Percentiles rank a stretch among this genome's conserved stretches.
phyloP scores from a whole-genome alignment of 2,888 invertebrate species.

The Dryobotodes eremita region DNA sequence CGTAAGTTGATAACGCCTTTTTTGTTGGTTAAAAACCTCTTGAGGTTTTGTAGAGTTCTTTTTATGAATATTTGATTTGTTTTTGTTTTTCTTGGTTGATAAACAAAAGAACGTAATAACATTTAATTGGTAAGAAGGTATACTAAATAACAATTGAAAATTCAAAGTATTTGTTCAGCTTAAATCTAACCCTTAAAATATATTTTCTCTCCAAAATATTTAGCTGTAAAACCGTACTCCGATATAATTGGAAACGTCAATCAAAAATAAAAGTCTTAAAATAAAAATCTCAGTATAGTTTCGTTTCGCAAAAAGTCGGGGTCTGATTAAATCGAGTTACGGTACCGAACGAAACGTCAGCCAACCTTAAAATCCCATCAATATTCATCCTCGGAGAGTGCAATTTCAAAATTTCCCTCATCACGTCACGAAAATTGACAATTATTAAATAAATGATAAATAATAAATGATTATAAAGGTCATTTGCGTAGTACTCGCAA shows the following conservation, averaged over 20 bases:
- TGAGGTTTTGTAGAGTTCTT: not conserved
- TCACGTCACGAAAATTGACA: conserved; percentile 10
- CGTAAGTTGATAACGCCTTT: conserved; percentile 41
- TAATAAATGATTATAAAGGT: too few relatives aligned
- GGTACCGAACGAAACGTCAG: conserved; percentile 32
- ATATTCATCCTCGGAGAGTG: conserved; percentile 42
- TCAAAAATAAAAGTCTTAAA: conserved; percentile 34
- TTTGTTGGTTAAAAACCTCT: conserved; percentile 1
- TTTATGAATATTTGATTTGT: conserved; percentile 21
- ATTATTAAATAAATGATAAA: too few relatives aligned
- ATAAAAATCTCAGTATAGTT: conserved; percentile 29
- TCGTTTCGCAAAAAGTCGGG: conserved; percentile 18
- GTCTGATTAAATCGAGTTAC: conserved; percentile 48
- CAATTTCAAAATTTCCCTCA: conserved; percentile 39
- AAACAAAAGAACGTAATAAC: not conserved
- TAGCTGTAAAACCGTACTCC: not conserved
- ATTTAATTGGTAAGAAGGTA: not conserved
- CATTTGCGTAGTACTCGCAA: too few relatives aligned
- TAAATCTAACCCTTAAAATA: not conserved
- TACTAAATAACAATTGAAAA: not conserved
- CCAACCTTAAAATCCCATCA: conserved; percentile 49
- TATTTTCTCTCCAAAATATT: not conserved
- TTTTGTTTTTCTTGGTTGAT: not conserved
- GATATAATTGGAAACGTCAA: conserved; percentile 50
- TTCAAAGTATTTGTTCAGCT: too few relatives aligned